Percentiles rank a stretch among this genome's conserved stretches.
phyloP scores from a whole-genome alignment of 2,888 invertebrate genomes.

The Sthenelais limicola region DNA sequence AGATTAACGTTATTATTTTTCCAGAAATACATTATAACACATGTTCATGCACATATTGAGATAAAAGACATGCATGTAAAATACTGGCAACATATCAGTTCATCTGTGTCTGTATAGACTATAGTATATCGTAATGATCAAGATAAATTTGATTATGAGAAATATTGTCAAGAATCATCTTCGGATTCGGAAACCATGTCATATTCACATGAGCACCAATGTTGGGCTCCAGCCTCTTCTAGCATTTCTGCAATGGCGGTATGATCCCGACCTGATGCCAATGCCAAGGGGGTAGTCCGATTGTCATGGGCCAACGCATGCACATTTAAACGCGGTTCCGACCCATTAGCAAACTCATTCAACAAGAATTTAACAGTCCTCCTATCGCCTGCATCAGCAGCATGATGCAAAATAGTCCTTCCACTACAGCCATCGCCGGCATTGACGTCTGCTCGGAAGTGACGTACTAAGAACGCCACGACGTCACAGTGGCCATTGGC shows the following conservation, averaged over 20 bases:
- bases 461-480: conserved; percentile 86
- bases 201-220: too few relatives aligned
- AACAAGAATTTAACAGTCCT: not conserved
- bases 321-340: not conserved
- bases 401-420: conserved; percentile 18
- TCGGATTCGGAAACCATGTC: too few relatives aligned
- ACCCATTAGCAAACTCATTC: not conserved
- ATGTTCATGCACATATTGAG: too few relatives aligned
- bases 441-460: conserved; percentile 5
- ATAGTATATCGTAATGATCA: too few relatives aligned
- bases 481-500: conserved; percentile 98
- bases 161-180: too few relatives aligned
- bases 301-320: conserved; percentile 6
- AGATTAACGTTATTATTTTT: too few relatives aligned
- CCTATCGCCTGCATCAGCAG: conserved; percentile 11
- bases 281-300: conserved; percentile 5
- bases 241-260: not conserved
- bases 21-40: too few relatives aligned
- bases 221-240: not conserved
- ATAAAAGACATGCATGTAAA: too few relatives aligned
- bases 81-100: too few relatives aligned
- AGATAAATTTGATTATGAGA: too few relatives aligned
- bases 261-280: not conserved
- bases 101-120: too few relatives aligned
- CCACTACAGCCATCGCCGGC: conserved; percentile 22